Evolutionary conservation across 1,140 invertebrate genomes (phyloP).

Genomic region (Oedothorax gibbosus): DNA sequence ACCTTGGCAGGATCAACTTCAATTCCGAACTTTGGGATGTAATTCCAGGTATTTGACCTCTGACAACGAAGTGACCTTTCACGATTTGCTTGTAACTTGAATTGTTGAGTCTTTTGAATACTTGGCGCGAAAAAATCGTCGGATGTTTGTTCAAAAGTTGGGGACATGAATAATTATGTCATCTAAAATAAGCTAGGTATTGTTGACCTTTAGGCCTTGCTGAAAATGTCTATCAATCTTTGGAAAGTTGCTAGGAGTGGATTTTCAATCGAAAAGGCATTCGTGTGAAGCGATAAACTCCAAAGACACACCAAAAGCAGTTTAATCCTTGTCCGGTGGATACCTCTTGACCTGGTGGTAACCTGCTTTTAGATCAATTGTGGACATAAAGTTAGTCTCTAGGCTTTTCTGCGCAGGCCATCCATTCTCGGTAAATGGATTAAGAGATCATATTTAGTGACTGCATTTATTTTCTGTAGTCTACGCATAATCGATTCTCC

Average conservation of each 20-base stretch:
- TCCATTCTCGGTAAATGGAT: slow-evolving; percentile 72
- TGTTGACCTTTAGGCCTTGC: slow-evolving; percentile 63
- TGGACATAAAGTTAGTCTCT: background rate
- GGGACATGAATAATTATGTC: slow-evolving; percentile 66
- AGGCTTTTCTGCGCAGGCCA: slow-evolving; percentile 61
- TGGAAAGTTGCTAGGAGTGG: slow-evolving; percentile 68
- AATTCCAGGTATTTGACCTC: slow-evolving; percentile 52
- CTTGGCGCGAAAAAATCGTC: slow-evolving; percentile 5
- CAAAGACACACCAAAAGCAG: slow-evolving; percentile 62
- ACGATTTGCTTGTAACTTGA: slow-evolving; percentile 21
- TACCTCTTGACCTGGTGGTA: slow-evolving; percentile 68
- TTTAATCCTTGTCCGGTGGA: background rate
- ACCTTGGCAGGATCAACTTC: slow-evolving; percentile 39
- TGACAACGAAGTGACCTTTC: slow-evolving; percentile 37
- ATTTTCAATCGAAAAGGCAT: slow-evolving; percentile 69
- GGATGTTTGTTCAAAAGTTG: slow-evolving; percentile 42
- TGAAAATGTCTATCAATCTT: slow-evolving; percentile 66
- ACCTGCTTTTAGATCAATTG: slow-evolving; percentile 63
- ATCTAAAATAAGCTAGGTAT: slow-evolving; percentile 65
- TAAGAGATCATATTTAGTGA: slow-evolving; percentile 69
- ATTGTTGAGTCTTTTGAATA: slow-evolving; percentile 35
- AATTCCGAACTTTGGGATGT: slow-evolving; percentile 19
- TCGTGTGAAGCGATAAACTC: slow-evolving; percentile 64
- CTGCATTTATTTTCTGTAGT: slow-evolving; percentile 71
- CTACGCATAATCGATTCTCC: slow-evolving; percentile 68